phyloP scores from a whole-genome alignment of 2,113 vertebrate species.

The Anser cygnoides region DNA sequence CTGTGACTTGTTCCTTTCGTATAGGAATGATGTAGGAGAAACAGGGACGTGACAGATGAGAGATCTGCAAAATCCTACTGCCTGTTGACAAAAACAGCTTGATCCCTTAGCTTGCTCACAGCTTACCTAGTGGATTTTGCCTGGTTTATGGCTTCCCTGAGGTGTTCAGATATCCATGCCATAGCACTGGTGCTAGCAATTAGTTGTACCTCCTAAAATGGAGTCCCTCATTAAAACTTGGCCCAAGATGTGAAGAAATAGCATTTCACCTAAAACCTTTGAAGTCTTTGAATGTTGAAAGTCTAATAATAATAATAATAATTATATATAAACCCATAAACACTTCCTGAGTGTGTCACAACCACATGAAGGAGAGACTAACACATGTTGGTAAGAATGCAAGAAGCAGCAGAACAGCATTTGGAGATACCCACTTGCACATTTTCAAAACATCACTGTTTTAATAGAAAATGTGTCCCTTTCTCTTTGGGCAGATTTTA shows the following conservation, averaged over 20 bases:
- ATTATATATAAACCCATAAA: background rate
- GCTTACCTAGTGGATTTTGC: background rate
- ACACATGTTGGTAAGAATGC: background rate
- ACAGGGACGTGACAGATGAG: background rate
- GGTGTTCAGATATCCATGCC: background rate
- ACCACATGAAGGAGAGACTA: background rate
- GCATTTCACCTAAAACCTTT: constrained; percentile 13
- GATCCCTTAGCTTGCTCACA: background rate
- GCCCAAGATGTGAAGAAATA: background rate
- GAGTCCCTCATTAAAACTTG: background rate
- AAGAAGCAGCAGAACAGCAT: background rate
- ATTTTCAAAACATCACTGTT: background rate
- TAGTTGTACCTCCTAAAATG: background rate
- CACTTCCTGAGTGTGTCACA: background rate
- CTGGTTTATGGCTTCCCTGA: background rate
- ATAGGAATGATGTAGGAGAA: background rate
- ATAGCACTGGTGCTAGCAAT: background rate
- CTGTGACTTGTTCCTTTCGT: background rate
- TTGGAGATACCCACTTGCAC: background rate
- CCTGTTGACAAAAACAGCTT: background rate
- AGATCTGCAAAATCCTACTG: background rate
- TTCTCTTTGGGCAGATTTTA: background rate
- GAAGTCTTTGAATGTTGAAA: constrained; percentile 14
- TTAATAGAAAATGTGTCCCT: background rate
- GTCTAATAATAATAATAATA: background rate